Base-by-base conservation (phyloP, 2,888 invertebrate genomes). In the Teinopalpus imperialis region DNA sequence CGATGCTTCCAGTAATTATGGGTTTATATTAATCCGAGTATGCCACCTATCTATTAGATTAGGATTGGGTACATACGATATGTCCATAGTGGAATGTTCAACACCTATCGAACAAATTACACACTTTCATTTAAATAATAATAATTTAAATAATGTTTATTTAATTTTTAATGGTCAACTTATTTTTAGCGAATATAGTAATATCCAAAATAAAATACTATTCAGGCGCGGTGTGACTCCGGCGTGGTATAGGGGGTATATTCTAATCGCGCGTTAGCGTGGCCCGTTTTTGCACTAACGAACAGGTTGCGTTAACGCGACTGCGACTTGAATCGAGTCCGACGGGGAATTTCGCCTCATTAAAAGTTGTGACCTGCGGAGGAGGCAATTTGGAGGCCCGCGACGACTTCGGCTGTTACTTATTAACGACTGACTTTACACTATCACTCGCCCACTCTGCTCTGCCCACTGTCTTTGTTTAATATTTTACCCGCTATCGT, bases 231-330 rank as follows among this genome's bases (percentile, higher is more conserved):
- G 77, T 85, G 82, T 82, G 71, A 52, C 71, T 43, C 66, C 43
- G 51, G 51, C 63, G n/a, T n/a, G 36, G 49, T 55, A 4, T 3
- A 4, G 63, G 74, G 81, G 85, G 80, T 78, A 80, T 86, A 85
- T 85, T 86, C 86, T 88, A 88, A 88, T 87, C 82, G 83, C 83
- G 82, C 81, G 81, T 81, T 86, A 80, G 83, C 86, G 79, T 82
- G 85, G 73, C 73, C 76, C 83, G 85, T 85, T 88, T 87, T 87
- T 87, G 82, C 74, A 77, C 80, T 86, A 87, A 88, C 87, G 86
- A 87, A 87, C 86, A 83, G 85, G 86, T 85, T 80, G 85, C 83
- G 83, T 85, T 85, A 80, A 82, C 78, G 79, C 80, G 75, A 78
- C 71, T 79, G 69, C 76, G 75, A 69, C 69, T 71, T 63, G 69